Evolutionary conservation across 1,140 invertebrate genomes (phyloP).

Genomic region (Thaumatotibia leucotreta): DNA sequence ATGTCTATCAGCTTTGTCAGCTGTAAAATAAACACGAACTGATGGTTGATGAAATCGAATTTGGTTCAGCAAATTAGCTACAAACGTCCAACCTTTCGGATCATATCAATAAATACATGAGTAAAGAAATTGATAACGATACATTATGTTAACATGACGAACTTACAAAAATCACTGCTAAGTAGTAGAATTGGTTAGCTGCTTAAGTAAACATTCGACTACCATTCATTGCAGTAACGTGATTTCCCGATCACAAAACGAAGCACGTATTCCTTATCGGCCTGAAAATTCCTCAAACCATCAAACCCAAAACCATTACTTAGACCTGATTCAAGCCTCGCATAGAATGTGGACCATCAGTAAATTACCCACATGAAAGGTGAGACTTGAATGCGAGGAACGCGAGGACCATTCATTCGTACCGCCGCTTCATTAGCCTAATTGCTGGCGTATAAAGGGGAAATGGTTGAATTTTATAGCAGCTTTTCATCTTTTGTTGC

Average conservation of each 20-base stretch:
- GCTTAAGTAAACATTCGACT: not conserved
- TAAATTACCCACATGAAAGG: slow-evolving; percentile 70
- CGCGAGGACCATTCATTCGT: slow-evolving; percentile 59
- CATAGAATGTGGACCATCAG: slow-evolving; percentile 49
- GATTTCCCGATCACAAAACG: not conserved
- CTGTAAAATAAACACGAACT: no score
- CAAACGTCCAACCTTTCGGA: no score
- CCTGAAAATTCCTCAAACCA: slow-evolving; percentile 3
- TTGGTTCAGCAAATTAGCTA: no score
- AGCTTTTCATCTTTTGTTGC: slow-evolving; percentile 67
- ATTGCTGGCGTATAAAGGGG: slow-evolving; percentile 64
- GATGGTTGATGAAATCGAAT: no score
- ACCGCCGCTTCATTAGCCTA: slow-evolving; percentile 67
- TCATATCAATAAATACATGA: no score
- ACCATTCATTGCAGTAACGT: not conserved
- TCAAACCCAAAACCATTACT: slow-evolving; percentile 20
- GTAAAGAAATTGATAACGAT: no score
- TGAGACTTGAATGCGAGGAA: slow-evolving; percentile 59
- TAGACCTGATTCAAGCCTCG: slow-evolving; percentile 44
- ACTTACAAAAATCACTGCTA: not conserved
- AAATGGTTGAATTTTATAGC: slow-evolving; percentile 69
- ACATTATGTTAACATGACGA: no score
- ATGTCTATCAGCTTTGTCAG: no score
- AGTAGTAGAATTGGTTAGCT: not conserved
- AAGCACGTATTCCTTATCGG: not conserved